Evolutionary conservation across 2,113 vertebrate species (phyloP).

Genomic region (Rhinoptilus africanus): DNA sequence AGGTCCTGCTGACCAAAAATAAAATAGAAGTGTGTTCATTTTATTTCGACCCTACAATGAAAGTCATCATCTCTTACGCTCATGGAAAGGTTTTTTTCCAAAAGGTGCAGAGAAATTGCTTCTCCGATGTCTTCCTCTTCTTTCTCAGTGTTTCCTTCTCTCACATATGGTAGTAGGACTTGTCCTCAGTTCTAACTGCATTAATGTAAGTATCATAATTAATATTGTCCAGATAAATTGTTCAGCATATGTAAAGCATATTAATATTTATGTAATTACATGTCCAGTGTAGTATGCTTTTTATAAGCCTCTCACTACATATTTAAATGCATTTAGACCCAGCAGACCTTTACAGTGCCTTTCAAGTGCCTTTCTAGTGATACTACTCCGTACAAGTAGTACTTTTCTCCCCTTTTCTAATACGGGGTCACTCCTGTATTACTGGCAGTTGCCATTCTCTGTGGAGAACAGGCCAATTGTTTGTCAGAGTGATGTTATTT

Average conservation of each 20-base stretch:
- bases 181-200: background rate
- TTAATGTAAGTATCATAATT: background rate
- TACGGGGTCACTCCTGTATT: background rate
- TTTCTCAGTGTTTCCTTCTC: background rate
- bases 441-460: background rate
- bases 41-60: background rate
- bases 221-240: background rate
- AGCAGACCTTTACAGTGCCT: background rate
- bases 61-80: background rate
- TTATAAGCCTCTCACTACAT: background rate
- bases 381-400: background rate
- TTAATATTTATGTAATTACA: constrained; percentile 7
- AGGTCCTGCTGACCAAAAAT: background rate
- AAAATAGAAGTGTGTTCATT: background rate
- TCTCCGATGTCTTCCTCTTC: background rate
- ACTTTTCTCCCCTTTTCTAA: background rate
- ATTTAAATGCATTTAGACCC: background rate
- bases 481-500: background rate
- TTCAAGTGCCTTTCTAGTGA: background rate
- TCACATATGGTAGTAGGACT: background rate
- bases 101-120: background rate
- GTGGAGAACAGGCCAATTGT: background rate
- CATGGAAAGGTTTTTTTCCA: background rate
- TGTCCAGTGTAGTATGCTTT: background rate
- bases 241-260: background rate